Base-by-base conservation (phyloP, 2,888 invertebrate genomes). In the Conops quadrifasciatus region DNA sequence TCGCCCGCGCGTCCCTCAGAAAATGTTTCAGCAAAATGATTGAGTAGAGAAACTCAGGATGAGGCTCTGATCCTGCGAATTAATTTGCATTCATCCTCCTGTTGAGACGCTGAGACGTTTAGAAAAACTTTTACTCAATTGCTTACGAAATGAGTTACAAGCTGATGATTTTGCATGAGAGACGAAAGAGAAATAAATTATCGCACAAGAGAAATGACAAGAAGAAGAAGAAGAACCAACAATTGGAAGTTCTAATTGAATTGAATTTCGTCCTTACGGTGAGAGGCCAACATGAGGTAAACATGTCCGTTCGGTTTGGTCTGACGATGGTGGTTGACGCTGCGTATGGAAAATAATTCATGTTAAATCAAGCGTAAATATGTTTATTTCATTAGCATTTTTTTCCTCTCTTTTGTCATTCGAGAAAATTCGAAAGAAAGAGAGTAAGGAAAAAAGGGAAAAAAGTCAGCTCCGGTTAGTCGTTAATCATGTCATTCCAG, bases 361-460 rank as follows among this genome's bases (percentile, higher is more conserved):
- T 36, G 36, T 36, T 36, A 36, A 36, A 36, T 7, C 36, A 67
- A 58, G 51, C 26, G 58, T 72, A 74, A 77, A 77, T 77, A 77
- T 77, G 77, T 77, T 77, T 77, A 77, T 77, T 77, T 77, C 77
- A 77, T 77, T 77, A 77, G 73, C 74, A 75, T 74, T 73, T 75
- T 74, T 75, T 73, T 71, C 74, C 9, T 4, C 5, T 36, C 36
- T 36, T 7, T 36, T 36, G 9, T 36, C n/a, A n/a, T n/a, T n/a
- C n/a, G n/a, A n/a, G n/a, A n/a, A 36, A 36, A 36, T 36, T 4
- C 9, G 36, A 36, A 9, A 9, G 36, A 4, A 36, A 36, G n/a
- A n/a, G n/a, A 36, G 36, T 36, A 36, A 36, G 5, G 36, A 36
- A 7, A 7, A 36, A 36, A 36, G 36, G 36, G 36, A 36, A 36